Evolutionary conservation across 2,113 vertebrate species (phyloP), one percentile per base, ranked within the genome.

Genomic region (Uropsilus gracilis): DNA sequence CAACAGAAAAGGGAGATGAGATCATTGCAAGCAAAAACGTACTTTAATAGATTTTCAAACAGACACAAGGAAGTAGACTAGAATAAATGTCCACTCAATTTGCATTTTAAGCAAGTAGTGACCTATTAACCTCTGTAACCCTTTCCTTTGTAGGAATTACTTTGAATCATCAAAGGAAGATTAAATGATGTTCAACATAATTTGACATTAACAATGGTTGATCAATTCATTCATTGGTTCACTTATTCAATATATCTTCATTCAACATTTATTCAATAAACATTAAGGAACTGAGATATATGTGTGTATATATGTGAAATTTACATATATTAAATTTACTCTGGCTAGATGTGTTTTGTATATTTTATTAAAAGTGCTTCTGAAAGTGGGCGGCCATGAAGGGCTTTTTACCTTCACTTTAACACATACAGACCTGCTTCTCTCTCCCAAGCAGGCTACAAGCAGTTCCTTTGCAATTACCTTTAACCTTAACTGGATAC

Each of bases 161-260:
- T 94, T 48, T 69, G 28, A 94, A 76, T 91, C 18, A 78, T 61
- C 30, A 83, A 89, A 93, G 24, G 10, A 73, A 83, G 32, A 61
- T 28, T 69, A 82, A 92, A 48, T 57, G 24, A 44, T 53, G 4
- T 10, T 83, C 44, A 34, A 0, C 44, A 53, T 28, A 87, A 39
- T 66, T 93, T 91, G 66, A 73, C 71, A 66, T 78, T 77, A 96
- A 81, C 59, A 42, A 22, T 22, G 10, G 68, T 16, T 63, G 20
- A 46, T 24, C 76, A 1, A 24, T 42, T 63, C 17, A 64, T 53
- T 69, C 8, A 20, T 55, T 55, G 53, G 22, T 7, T 55, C 53
- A 55, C 53, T 55, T 12, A 69, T 50, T 66, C 50, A n/a, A n/a
- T n/a, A n/a, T n/a, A n/a, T n/a, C n/a, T n/a, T n/a, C n/a, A n/a